A percentile compares a stretch with the other conserved stretches of the same genome.
Evolutionary conservation across 2,113 vertebrate species (phyloP).

Genomic region (Macrotis lagotis): DNA sequence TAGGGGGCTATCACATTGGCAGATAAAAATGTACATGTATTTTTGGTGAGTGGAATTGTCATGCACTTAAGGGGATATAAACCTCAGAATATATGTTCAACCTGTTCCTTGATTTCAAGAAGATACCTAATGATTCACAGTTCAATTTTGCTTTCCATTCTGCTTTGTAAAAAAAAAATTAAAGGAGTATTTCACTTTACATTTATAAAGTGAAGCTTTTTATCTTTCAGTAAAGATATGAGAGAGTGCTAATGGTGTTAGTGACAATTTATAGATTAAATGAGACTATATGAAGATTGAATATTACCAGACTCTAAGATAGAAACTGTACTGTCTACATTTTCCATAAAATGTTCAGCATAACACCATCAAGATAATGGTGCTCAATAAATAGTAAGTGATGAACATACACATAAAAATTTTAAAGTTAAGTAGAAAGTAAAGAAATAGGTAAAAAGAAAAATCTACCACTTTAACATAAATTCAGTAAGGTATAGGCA

Average conservation of each 20-base stretch:
- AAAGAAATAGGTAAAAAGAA: slow-evolving; percentile 45
- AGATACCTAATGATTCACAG: not conserved
- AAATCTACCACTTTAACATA: slow-evolving; percentile 4
- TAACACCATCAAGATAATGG: slow-evolving; percentile 29
- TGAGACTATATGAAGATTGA: slow-evolving; percentile 1
- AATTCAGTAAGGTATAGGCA: slow-evolving; percentile 47
- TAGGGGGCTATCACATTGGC: slow-evolving; percentile 12
- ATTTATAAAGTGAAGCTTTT: slow-evolving; percentile 39
- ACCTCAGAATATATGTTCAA: not conserved
- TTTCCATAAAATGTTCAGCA: slow-evolving; percentile 44
- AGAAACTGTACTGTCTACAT: not conserved
- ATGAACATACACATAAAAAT: slow-evolving; percentile 40
- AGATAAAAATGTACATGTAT: slow-evolving; percentile 15
- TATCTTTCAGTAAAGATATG: slow-evolving; percentile 6
- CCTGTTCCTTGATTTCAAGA: slow-evolving; percentile 27
- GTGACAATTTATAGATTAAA: slow-evolving; percentile 42
- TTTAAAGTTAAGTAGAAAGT: slow-evolving; percentile 10
- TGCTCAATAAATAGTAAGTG: slow-evolving; percentile 33
- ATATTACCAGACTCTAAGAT: slow-evolving; percentile 20
- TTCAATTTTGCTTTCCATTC: slow-evolving; percentile 47
- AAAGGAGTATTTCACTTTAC: slow-evolving; percentile 32
- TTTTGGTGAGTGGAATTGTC: slow-evolving; percentile 42
- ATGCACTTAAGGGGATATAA: slow-evolving; percentile 6
- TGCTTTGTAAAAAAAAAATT: slow-evolving; percentile 34
- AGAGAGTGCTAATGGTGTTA: slow-evolving; percentile 47